Base-by-base conservation (phyloP, 2,888 invertebrate genomes). In the Heliconius hortense region DNA sequence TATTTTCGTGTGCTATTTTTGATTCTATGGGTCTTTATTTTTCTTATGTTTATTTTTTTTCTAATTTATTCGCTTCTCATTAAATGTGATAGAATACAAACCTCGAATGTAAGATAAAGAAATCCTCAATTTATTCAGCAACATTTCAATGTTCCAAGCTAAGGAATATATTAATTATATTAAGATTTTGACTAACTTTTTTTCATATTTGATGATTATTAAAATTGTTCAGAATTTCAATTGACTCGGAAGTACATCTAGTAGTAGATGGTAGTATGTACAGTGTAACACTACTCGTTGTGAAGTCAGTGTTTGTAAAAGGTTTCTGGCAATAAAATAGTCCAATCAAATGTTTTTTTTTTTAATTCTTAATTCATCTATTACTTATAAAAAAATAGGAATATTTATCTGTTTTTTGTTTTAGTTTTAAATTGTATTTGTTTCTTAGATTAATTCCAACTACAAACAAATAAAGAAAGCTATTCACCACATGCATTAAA, bases 291-390 rank as follows among this genome's bases (percentile, higher is more conserved):
- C 88, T 85, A 84, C 85, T 86, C 87, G 86, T 85, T 79, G 84
- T 87, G 88, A 87, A 89, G 89, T 89, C 84, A 88, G 91, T 92
- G 91, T 92, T 91, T 91, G 89, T 92, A 88, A 92, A 92, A 93
- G 90, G 87, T 92, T 93, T 93, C 93, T 90, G 92, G 94, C 92
- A 94, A 94, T 94, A 94, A 93, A 93, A 93, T 91, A 94, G 93
- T 94, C 90, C 91, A 92, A 93, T 87, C 85, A 80, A 74, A 77
- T 82, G 84, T 85, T 85, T 81, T 82, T 83, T 31, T 79, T 78
- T 81, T 85, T 85, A 80, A 82, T 83, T 79, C 77, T 81, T 73
- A 68, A 13, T 68, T 53, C 31, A 28, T 11, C 7, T 31, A 10
- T 11, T 28, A 28, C 18, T 48, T 48, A 21, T 8, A 2, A 26